phyloP scores from a whole-genome alignment of 2,797 vertebrate species.

The Pseudotriccus pelzelni region DNA sequence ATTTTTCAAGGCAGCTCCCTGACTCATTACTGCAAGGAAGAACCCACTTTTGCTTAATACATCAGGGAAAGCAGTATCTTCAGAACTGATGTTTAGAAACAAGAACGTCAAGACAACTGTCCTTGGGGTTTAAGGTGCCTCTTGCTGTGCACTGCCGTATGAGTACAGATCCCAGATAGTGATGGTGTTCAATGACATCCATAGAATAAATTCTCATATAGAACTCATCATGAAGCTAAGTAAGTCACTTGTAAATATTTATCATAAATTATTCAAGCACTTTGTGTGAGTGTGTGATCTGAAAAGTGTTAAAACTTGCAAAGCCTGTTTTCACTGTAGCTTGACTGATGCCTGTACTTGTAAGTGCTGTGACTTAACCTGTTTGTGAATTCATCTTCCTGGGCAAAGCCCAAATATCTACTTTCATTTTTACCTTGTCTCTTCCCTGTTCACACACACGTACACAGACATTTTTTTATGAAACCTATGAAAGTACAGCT shows the following conservation, averaged over 20 bases:
- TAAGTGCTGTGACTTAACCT: background rate
- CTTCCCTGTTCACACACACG: background rate
- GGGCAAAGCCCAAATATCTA: background rate
- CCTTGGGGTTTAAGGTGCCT: background rate
- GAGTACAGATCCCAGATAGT: background rate
- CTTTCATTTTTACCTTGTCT: background rate
- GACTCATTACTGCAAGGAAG: background rate
- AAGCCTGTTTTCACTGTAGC: background rate
- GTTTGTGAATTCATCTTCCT: background rate
- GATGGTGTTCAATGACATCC: background rate
- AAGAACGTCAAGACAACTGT: background rate
- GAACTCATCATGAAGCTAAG: background rate
- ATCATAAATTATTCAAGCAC: background rate
- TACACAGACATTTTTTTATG: background rate
- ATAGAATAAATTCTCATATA: background rate
- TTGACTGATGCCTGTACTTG: background rate
- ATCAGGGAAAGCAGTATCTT: background rate
- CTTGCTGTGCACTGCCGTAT: background rate
- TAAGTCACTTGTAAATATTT: background rate
- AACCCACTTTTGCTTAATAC: background rate
- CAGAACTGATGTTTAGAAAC: background rate
- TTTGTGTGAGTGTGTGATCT: background rate
- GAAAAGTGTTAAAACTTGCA: background rate
- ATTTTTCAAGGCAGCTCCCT: background rate
- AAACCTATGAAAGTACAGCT: background rate